Percentiles rank a stretch among this genome's conserved stretches.
Evolutionary conservation across 2,113 vertebrate genomes (phyloP).

Genomic region (Grammomys surdaster): DNA sequence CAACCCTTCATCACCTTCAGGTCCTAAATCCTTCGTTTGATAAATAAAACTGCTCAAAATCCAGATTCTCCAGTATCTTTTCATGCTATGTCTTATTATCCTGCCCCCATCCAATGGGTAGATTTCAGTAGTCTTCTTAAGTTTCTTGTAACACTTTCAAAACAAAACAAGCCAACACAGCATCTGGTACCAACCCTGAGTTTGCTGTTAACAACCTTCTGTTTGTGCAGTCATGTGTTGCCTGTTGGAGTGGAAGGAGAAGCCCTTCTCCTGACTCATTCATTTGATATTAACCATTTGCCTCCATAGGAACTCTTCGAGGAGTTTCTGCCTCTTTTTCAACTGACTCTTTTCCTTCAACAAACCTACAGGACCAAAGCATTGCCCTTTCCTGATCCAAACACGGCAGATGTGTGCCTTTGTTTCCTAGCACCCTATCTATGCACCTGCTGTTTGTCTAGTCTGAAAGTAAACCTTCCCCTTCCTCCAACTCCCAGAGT

Average conservation of each 20-base stretch:
- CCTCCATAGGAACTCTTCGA: neutral
- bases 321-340: neutral
- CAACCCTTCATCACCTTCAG: neutral
- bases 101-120: neutral
- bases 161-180: neutral
- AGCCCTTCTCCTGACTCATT: neutral
- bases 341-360: neutral
- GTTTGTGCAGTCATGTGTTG: neutral
- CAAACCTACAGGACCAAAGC: neutral
- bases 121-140: neutral
- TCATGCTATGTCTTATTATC: neutral
- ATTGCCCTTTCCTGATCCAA: neutral
- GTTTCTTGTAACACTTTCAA: neutral
- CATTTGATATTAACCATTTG: neutral
- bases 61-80: neutral
- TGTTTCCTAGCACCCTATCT: neutral
- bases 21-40: neutral
- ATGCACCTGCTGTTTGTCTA: neutral
- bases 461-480: neutral
- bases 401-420: too few species aligned
- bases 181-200: neutral
- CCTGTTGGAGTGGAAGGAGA: neutral
- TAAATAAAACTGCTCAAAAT: slow-evolving; percentile 1
- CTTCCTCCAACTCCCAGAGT: too few species aligned
- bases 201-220: neutral